Conservation (phyloP, 2,797 vertebrate species). For the Saxicola maurus region DNA sequence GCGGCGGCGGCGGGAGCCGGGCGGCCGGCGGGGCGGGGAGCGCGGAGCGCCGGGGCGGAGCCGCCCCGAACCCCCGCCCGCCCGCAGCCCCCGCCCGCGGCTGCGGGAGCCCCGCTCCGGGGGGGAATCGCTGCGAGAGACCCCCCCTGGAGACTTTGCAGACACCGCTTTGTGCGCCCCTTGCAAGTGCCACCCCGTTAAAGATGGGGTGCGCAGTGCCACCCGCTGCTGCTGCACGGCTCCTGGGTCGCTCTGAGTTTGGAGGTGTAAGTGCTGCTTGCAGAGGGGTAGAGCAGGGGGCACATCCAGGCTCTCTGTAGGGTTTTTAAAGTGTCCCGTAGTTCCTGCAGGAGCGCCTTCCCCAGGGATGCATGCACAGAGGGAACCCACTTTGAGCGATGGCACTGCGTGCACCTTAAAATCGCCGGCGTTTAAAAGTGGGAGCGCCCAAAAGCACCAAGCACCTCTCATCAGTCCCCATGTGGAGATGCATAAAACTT, state of each 20-base stretch:
- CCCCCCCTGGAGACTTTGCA: background rate
- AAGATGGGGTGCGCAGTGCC: too few relatives aligned
- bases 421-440: background rate
- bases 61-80: background rate
- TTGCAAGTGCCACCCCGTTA: too few relatives aligned
- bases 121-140: background rate
- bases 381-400: accelerated
- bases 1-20: slow-evolving; percentile 60
- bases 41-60: background rate
- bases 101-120: background rate
- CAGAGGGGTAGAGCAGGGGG: accelerated
- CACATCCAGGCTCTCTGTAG: background rate
- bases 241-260: background rate
- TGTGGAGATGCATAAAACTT: background rate
- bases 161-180: background rate
- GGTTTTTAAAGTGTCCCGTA: background rate
- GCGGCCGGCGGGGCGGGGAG: slow-evolving; percentile 12
- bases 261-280: accelerated
- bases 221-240: too few relatives aligned
- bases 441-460: background rate
- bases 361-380: accelerated
- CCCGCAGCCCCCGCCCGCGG: slow-evolving; percentile 14
- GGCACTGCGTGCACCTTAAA: accelerated
- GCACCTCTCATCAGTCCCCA: background rate
- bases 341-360: background rate